Base-by-base conservation (phyloP, 2,888 invertebrate genomes). In the Diarsia dahlii region DNA sequence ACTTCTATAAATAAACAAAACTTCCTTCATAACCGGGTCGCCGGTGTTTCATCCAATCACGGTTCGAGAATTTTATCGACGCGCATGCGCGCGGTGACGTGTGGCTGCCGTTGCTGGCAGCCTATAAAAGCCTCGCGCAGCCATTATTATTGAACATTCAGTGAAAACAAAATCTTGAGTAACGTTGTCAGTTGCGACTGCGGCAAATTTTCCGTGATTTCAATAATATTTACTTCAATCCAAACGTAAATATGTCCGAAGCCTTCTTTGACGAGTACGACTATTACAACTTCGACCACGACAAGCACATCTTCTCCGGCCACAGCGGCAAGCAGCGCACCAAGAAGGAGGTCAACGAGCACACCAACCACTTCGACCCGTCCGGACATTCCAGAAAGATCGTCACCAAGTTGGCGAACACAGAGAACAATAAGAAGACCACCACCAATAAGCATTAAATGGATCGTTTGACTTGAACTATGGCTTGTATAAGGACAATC, bases 341-440 rank as follows among this genome's bases (percentile, higher is more conserved):
- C 79, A 99, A 99, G 97, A 98, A 98, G 93, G 99, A 99, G 96
- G 98, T 98, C 64, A 97, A 97, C 92, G 98, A 98, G 88, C 98
- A 99, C 95, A 99, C 99, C 62, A 99, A 99, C 95, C 99, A 99
- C 95, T 97, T 97, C 95, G 99, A 99, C 95, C 99, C 99, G 81
- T 98, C 97, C 91, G 99, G 99, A 88, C 99, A 99, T 97, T 98
- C 98, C 71, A 98, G 99, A 94, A 99, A 99, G 97, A 98, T 99
- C 92, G 97, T 98, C 54, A 98, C 98, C 76, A 99, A 99, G 95
- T 93, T 99, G 85, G 97, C 97, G 93, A 99, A 99, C 94, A 98
- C 98, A 52, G 98, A 99, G 94, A 97, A 97, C 88, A 98, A 99
- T 93, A 98, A 98, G 94, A 98, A 98, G 90, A 92, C 89, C 15